A percentile compares a stretch with the other conserved stretches of the same genome.
phyloP scores from a whole-genome alignment of 2,888 invertebrate genomes.

The Calliopum simillimum region DNA sequence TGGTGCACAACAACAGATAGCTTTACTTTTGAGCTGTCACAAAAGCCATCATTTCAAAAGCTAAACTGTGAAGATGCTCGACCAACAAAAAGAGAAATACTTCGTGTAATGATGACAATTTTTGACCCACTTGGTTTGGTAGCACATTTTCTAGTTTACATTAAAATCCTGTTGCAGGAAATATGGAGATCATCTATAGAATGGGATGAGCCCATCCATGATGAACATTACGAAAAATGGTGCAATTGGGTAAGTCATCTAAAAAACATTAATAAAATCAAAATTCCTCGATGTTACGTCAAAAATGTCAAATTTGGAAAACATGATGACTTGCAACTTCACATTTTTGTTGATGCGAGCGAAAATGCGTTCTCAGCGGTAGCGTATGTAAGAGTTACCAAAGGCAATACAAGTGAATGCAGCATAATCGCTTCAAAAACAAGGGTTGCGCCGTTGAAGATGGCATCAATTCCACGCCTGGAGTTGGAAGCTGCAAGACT shows the following conservation, averaged over 20 bases:
- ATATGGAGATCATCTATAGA: slow-evolving; percentile 37
- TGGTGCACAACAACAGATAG: slow-evolving; percentile 33
- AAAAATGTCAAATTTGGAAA: slow-evolving; percentile 14
- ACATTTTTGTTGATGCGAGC: slow-evolving; percentile 40
- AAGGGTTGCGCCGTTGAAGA: slow-evolving; percentile 36
- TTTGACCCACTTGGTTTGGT: slow-evolving; percentile 41
- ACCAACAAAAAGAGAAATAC: slow-evolving; percentile 41
- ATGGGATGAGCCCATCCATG: slow-evolving; percentile 41
- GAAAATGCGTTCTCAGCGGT: slow-evolving; percentile 41
- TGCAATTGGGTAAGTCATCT: slow-evolving; percentile 44
- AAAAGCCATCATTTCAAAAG: slow-evolving; percentile 23
- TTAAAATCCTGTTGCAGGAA: slow-evolving; percentile 40
- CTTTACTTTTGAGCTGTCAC: slow-evolving; percentile 34
- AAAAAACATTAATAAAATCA: slow-evolving; percentile 40
- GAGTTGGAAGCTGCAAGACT: slow-evolving; percentile 45
- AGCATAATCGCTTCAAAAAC: slow-evolving; percentile 36
- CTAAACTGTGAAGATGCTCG: slow-evolving; percentile 26
- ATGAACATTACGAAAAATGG: slow-evolving; percentile 44
- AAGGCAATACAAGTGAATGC: slow-evolving; percentile 8
- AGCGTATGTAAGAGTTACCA: slow-evolving; percentile 27
- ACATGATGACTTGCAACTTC: slow-evolving; percentile 24
- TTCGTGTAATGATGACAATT: slow-evolving; percentile 37
- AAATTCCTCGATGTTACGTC: slow-evolving; percentile 46
- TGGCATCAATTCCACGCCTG: slow-evolving; percentile 35
- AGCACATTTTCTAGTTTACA: slow-evolving; percentile 41